phyloP scores from a whole-genome alignment of 2,888 invertebrate genomes.

The Drosophila buzzatii region DNA sequence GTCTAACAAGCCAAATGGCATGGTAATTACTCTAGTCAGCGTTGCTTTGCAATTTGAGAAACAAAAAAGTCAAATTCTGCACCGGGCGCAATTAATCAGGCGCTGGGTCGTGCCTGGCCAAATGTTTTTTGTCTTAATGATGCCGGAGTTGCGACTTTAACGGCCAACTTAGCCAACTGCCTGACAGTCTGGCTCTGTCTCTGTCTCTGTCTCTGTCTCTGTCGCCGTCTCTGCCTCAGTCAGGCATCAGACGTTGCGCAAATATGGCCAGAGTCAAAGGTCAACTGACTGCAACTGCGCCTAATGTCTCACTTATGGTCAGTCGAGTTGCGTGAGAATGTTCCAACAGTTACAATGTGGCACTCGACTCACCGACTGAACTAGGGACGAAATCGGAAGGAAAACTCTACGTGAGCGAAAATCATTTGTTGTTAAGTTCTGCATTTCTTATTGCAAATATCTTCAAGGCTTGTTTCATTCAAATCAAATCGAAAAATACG shows the following conservation, averaged over 20 bases:
- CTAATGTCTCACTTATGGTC: slow-evolving; percentile 79
- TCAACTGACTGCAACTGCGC: slow-evolving; percentile 71
- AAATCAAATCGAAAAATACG: too few relatives aligned
- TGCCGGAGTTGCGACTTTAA: slow-evolving; percentile 60
- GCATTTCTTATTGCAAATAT: too few relatives aligned
- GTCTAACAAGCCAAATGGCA: slow-evolving; percentile 49
- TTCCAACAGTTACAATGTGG: slow-evolving; percentile 17
- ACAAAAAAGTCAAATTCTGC: slow-evolving; percentile 80
- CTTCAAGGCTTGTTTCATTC: too few relatives aligned
- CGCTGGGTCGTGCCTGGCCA: slow-evolving; percentile 77
- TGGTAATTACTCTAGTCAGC: slow-evolving; percentile 72
- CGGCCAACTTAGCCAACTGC: slow-evolving; percentile 39
- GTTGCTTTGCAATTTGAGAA: slow-evolving; percentile 70
- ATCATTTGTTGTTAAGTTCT: too few relatives aligned
- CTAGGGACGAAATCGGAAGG: background rate
- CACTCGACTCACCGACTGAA: background rate
- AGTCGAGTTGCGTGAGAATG: slow-evolving; percentile 59
- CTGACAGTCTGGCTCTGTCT: slow-evolving; percentile 11
- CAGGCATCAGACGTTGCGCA: slow-evolving; percentile 58
- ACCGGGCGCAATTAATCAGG: slow-evolving; percentile 75
- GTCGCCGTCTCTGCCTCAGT: background rate
- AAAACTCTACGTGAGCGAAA: background rate
- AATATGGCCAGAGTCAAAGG: slow-evolving; percentile 75
- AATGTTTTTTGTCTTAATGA: slow-evolving; percentile 77
- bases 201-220: background rate